These are phyloP conservation scores for Psix sp. DNA, from an alignment of 1,140 invertebrate genomes.

Conservation along the genomic window DNA sequence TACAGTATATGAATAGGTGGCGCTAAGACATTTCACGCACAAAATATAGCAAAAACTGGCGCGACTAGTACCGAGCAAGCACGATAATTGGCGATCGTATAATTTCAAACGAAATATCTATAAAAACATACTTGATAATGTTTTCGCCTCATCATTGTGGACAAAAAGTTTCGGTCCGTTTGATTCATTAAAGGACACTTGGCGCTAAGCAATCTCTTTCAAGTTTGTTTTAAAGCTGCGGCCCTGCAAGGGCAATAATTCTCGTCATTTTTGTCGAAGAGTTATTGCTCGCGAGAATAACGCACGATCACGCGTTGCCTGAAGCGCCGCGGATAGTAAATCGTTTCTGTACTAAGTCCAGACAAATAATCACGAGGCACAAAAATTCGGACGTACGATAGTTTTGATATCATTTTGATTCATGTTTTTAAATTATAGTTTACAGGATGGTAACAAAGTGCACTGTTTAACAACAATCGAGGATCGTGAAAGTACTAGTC, in stretches of 20 bases:
- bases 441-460: constrained; percentile 57
- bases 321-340: too few species aligned
- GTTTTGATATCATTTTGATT: constrained; percentile 60
- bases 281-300: too few species aligned
- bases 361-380: constrained; percentile 22
- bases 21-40: constrained; percentile 23
- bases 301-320: too few species aligned
- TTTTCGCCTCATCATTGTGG: constrained; percentile 20
- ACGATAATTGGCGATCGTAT: constrained; percentile 41
- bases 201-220: too few species aligned
- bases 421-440: constrained; percentile 53
- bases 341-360: constrained; percentile 16
- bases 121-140: constrained; percentile 41
- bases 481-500: constrained; percentile 17
- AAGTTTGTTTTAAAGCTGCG: too few species aligned
- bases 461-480: constrained; percentile 45
- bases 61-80: constrained; percentile 21
- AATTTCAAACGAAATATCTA: constrained; percentile 27
- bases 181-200: constrained; percentile 22
- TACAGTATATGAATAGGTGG: constrained; percentile 16
- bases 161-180: constrained; percentile 22
- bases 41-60: constrained; percentile 43
- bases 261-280: too few species aligned
- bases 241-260: too few species aligned
- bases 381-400: constrained; percentile 19